A percentile compares a stretch with the other conserved stretches of the same genome.
Evolutionary conservation across 2,113 vertebrate genomes (phyloP).

Genomic region (Murina feae): DNA sequence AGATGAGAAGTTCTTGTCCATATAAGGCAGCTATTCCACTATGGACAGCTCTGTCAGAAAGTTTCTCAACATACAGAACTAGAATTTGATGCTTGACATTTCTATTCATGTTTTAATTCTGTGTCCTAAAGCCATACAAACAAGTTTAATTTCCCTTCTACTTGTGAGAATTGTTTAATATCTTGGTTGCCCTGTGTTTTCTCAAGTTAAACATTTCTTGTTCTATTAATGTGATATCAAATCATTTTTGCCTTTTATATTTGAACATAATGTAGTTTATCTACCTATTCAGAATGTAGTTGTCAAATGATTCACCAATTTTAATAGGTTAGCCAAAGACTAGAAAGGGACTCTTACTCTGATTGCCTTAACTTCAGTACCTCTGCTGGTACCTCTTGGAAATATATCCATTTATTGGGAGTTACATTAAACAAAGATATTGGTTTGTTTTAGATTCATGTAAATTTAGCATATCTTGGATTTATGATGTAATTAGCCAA

Average conservation of each 20-base stretch:
- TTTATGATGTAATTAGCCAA: not conserved
- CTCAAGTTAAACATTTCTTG: not conserved
- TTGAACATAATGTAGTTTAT: not conserved
- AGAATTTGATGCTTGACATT: not conserved
- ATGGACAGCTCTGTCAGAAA: not conserved
- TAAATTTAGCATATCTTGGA: not conserved
- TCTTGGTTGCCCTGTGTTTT: not conserved
- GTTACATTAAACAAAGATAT: not conserved
- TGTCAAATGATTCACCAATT: not conserved
- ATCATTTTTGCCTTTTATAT: not conserved
- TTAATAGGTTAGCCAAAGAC: not conserved
- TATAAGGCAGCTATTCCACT: not conserved
- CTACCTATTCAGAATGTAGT: not conserved
- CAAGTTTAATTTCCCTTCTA: not conserved
- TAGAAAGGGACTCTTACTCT: not conserved
- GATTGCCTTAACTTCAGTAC: not conserved
- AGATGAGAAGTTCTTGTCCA: not conserved
- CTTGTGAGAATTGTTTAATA: conserved; percentile 3
- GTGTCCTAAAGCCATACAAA: not conserved
- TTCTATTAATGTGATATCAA: not conserved
- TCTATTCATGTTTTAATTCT: not conserved
- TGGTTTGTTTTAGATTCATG: not conserved
- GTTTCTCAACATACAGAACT: not conserved
- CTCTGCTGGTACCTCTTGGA: not conserved
- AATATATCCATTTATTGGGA: not conserved